These are phyloP conservation scores for Sinodicranocentrus sp. DNA, from an alignment of 2,888 invertebrate species.

Conservation along the genomic window DNA sequence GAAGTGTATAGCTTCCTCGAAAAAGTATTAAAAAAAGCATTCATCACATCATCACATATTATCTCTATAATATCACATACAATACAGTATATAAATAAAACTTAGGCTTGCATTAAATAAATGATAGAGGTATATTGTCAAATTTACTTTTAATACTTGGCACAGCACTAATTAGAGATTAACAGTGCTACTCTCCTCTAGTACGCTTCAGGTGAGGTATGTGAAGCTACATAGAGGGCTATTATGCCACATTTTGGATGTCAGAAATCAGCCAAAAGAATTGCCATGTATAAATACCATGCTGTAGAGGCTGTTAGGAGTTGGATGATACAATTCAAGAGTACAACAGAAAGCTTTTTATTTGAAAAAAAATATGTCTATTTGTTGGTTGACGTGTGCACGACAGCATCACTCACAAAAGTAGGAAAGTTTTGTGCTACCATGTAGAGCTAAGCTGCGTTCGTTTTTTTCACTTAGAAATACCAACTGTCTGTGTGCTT, in stretches of 20 bases:
- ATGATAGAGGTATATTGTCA: no score
- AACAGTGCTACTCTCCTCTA: not conserved
- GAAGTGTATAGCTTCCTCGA: no score
- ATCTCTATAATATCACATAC: no score
- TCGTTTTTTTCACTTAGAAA: no score
- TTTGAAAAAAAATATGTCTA: constrained; percentile 21
- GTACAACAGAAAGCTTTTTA: constrained; percentile 48
- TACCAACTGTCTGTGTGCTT: no score
- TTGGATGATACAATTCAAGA: not conserved
- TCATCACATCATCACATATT: no score
- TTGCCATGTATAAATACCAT: no score
- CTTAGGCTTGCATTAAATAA: no score
- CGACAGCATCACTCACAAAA: constrained; percentile 16
- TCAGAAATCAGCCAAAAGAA: no score
- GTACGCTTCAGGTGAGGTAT: not conserved
- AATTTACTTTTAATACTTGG: no score
- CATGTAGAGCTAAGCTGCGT: not conserved
- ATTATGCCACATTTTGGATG: not conserved
- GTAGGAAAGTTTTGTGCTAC: not conserved
- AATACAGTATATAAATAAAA: no score
- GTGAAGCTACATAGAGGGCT: not conserved
- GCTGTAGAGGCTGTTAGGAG: not conserved
- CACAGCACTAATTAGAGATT: not conserved
- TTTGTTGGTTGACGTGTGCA: constrained; percentile 26
- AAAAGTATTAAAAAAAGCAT: no score